Percentiles rank a stretch among this genome's conserved stretches.
These are phyloP conservation scores for Dunckerocampus dactyliophorus DNA, from an alignment of 2,113 vertebrate genomes.

Conservation along the genomic window DNA sequence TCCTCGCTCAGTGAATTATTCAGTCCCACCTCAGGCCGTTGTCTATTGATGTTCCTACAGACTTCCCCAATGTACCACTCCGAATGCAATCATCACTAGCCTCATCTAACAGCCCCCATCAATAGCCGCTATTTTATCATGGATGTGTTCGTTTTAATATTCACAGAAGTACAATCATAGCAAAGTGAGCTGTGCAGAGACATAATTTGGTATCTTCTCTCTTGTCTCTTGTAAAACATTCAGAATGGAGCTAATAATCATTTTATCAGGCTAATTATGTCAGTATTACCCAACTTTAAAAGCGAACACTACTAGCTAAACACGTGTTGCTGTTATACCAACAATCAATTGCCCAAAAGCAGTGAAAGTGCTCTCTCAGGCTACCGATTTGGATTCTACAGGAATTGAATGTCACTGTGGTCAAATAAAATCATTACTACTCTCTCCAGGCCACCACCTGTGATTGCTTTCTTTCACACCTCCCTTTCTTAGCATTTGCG, in stretches of 20 bases:
- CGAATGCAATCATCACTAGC: constrained; percentile 38
- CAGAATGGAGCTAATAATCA: constrained; percentile 48
- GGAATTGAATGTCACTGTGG: constrained; percentile 25
- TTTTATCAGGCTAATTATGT: constrained; percentile 64
- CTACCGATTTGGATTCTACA: constrained; percentile 24
- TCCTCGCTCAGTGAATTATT: constrained; percentile 61
- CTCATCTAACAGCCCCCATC: constrained; percentile 34
- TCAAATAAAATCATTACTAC: constrained; percentile 39
- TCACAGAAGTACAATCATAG: constrained; percentile 26
- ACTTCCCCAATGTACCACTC: constrained; percentile 45
- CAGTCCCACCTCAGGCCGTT: constrained; percentile 56
- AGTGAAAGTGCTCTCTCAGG: constrained; percentile 11
- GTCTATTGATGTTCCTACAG: constrained; percentile 61
- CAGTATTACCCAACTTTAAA: constrained; percentile 46
- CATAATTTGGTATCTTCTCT: constrained; percentile 43
- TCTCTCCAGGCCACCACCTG: constrained; percentile 25
- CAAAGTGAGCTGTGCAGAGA: constrained; percentile 25
- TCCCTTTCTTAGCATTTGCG: constrained; percentile 41
- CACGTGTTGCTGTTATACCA: constrained; percentile 66
- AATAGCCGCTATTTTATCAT: constrained; percentile 56
- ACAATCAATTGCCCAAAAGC: constrained; percentile 41
- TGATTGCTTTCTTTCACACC: constrained; percentile 33
- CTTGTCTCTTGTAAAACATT: constrained; percentile 56
- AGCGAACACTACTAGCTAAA: constrained; percentile 46
- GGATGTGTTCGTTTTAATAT: constrained; percentile 52